Evolutionary conservation across 2,888 invertebrate species (phyloP).

Genomic region (Desoria tigrina): DNA sequence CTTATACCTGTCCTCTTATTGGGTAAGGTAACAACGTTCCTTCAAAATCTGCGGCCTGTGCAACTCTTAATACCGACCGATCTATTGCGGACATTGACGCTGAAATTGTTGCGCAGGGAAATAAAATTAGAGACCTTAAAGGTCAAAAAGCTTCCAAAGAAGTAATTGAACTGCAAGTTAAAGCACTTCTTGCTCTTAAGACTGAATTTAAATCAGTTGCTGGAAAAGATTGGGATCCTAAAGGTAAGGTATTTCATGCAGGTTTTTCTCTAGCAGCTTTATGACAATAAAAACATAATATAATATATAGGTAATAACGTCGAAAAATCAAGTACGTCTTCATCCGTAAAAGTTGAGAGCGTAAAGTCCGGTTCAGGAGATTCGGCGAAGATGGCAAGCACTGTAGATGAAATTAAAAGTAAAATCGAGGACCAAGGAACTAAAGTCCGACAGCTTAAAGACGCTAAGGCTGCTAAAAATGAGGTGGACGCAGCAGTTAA

Average conservation of each 20-base stretch:
- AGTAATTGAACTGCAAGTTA: constrained; percentile 62
- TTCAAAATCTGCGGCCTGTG: neutral
- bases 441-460: constrained; percentile 72
- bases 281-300: constrained; percentile 6
- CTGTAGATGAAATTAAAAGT: constrained; percentile 31
- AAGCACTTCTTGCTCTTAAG: constrained; percentile 70
- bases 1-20: no score
- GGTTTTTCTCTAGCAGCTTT: no score
- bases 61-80: neutral
- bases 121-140: constrained; percentile 73
- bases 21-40: neutral
- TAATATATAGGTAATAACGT: constrained; percentile 22
- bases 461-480: constrained; percentile 67
- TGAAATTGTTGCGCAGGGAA: constrained; percentile 59
- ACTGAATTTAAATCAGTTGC: constrained; percentile 71
- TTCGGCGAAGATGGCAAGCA: neutral
- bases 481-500: constrained; percentile 63
- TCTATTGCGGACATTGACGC: constrained; percentile 14
- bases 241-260: constrained; percentile 1
- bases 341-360: neutral
- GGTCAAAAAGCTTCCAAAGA: constrained; percentile 67
- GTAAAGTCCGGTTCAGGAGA: neutral
- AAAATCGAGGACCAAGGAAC: constrained; percentile 61
- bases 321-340: neutral
- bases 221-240: constrained; percentile 60